Evolutionary conservation across 2,113 vertebrate species (phyloP).

Genomic region (Cyanocitta stelleri): DNA sequence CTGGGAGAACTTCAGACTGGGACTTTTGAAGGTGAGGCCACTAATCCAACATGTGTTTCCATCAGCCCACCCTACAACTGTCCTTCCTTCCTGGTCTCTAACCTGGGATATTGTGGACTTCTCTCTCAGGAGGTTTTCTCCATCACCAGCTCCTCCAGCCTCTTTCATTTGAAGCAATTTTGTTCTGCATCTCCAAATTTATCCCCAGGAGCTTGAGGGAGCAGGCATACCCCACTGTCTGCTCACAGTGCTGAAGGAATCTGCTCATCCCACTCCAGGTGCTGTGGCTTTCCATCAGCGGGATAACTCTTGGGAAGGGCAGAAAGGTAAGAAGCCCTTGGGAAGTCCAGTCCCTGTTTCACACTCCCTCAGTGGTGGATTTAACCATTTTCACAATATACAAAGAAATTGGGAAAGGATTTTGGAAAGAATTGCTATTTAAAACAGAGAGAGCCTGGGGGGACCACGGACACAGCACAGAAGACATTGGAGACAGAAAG

Average conservation of each 20-base stretch:
- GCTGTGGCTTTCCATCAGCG: fast-evolving
- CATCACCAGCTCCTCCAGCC: not conserved
- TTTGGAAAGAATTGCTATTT: not conserved
- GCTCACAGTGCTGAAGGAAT: not conserved
- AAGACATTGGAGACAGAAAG: not conserved
- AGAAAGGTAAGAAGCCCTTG: not conserved
- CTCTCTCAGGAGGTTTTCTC: not conserved
- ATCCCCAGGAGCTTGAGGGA: not conserved
- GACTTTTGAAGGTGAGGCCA: not conserved
- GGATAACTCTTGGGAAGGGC: not conserved
- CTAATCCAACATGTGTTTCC: not conserved
- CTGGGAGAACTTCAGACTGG: not conserved
- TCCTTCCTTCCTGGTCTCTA: not conserved
- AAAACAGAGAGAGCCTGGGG: not conserved
- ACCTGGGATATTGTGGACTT: not conserved
- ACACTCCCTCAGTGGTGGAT: not conserved
- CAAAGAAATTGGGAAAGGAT: not conserved
- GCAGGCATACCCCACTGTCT: not conserved
- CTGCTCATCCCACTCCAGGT: not conserved
- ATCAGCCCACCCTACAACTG: not conserved
- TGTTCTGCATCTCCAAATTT: not conserved
- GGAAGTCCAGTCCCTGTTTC: not conserved
- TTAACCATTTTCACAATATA: not conserved
- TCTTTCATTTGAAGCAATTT: not conserved
- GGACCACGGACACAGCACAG: not conserved